These are phyloP conservation scores for Hirudo medicinalis DNA, from an alignment of 1,140 invertebrate genomes.

Conservation along the genomic window DNA sequence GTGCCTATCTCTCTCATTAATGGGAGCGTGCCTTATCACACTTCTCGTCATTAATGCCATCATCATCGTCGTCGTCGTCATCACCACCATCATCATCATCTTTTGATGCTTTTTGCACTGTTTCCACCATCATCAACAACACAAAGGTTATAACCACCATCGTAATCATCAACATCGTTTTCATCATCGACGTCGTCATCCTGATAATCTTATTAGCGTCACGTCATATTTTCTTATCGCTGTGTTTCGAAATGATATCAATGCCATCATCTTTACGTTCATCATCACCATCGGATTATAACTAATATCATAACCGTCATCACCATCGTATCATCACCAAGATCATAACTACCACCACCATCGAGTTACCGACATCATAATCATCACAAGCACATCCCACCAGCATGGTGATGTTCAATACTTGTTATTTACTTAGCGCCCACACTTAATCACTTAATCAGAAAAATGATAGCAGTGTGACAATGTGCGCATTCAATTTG, in stretches of 20 bases:
- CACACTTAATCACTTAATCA: too few relatives aligned
- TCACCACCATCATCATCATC: not conserved
- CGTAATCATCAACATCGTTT: not conserved
- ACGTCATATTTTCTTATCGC: too few relatives aligned
- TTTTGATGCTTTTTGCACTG: too few relatives aligned
- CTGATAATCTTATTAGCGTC: not conserved
- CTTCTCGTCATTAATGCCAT: not conserved
- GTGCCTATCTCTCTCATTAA: too few relatives aligned
- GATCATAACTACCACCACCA: not conserved
- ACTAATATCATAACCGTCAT: not conserved
- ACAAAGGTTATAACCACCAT: not conserved
- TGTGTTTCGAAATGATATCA: not conserved
- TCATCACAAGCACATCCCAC: too few relatives aligned
- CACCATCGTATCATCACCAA: not conserved
- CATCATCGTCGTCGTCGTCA: not conserved
- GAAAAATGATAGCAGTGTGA: too few relatives aligned
- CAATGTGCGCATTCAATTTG: too few relatives aligned
- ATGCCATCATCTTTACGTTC: not conserved
- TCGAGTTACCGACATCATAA: not conserved
- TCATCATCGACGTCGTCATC: not conserved
- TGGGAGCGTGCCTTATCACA: too few relatives aligned
- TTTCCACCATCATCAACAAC: not conserved
- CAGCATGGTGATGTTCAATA: too few relatives aligned
- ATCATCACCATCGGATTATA: not conserved
- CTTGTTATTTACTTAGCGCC: too few relatives aligned